phyloP scores from a whole-genome alignment of 1,140 invertebrate species.

The Anastatus disparis region DNA sequence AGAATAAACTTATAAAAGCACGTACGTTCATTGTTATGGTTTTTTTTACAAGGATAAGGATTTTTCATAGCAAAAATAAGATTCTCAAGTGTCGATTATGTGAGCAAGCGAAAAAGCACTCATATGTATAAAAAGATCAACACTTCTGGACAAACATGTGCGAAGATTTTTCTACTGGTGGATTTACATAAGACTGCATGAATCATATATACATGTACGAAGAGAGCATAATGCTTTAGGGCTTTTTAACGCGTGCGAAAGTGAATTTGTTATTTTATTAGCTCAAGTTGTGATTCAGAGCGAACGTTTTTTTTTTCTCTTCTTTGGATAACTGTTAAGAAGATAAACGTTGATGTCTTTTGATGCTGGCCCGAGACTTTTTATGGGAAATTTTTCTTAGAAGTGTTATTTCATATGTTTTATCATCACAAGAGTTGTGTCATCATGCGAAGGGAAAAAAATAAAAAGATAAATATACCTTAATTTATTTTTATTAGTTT shows the following conservation, averaged over 20 bases:
- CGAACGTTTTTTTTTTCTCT: background rate
- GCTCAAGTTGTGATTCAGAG: background rate
- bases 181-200: slow-evolving; percentile 29
- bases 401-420: slow-evolving; percentile 11
- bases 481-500: too few species aligned
- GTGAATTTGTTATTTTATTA: slow-evolving; percentile 27
- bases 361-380: background rate
- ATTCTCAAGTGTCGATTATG: slow-evolving; percentile 11
- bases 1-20: background rate
- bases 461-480: too few species aligned
- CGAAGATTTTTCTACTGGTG: slow-evolving; percentile 2
- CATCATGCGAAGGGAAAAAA: too few species aligned
- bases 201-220: background rate
- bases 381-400: background rate
- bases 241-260: background rate
- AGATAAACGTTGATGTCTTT: too few species aligned
- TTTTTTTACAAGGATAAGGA: background rate
- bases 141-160: background rate
- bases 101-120: background rate
- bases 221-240: too few species aligned
- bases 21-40: slow-evolving; percentile 19
- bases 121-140: background rate
- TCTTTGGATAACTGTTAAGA: too few species aligned
- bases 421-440: background rate
- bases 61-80: slow-evolving; percentile 5